Conservation (phyloP, 2,888 invertebrate species). For the Artemia sp. region DNA sequence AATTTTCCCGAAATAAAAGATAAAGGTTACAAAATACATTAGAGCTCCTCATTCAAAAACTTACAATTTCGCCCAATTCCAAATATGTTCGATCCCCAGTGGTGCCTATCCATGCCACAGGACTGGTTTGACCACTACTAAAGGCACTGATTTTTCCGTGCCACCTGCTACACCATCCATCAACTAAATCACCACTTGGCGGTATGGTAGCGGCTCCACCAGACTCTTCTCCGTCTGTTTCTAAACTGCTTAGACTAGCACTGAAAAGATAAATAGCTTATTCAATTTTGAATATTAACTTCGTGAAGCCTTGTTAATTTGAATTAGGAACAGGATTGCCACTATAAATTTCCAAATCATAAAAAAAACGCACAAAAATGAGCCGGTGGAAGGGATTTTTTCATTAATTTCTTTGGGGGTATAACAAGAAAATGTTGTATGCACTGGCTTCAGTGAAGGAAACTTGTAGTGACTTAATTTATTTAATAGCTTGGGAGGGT, state of each 20-base stretch:
- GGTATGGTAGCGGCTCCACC: conserved; percentile 82
- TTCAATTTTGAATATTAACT: not conserved
- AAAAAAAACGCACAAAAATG: no score
- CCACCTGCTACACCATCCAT: conserved; percentile 27
- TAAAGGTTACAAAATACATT: no score
- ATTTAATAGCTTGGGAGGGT: no score
- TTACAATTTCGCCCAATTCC: not conserved
- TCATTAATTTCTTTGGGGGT: no score
- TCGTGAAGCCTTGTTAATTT: no score
- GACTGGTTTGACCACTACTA: conserved; percentile 15
- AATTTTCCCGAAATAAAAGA: no score
- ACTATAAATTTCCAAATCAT: no score
- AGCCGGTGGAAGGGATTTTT: no score
- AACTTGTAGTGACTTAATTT: no score
- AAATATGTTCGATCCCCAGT: conserved; percentile 10
- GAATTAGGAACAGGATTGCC: no score
- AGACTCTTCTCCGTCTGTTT: conserved; percentile 66
- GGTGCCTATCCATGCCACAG: conserved; percentile 5
- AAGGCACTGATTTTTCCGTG: not conserved
- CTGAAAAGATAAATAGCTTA: conserved; percentile 31
- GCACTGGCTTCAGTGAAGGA: no score
- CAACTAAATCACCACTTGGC: conserved; percentile 56
- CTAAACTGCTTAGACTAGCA: conserved; percentile 59
- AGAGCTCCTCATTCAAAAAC: not conserved
- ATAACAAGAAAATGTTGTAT: no score